Base-by-base conservation (phyloP, 2,888 invertebrate species). In the Autographa pulchrina region DNA sequence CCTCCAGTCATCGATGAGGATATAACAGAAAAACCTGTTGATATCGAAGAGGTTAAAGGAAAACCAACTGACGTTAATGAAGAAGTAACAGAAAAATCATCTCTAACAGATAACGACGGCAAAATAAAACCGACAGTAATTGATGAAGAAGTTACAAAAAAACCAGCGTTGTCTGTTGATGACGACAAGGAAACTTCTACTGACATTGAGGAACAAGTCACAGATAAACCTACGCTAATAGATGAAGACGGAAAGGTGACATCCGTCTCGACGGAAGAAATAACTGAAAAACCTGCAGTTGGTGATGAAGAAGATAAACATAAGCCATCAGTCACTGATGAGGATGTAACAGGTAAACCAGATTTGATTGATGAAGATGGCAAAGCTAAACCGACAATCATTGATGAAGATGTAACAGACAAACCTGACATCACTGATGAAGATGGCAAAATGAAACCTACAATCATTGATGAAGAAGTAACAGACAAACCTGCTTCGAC, bases 371-470 rank as follows among this genome's bases (percentile, higher is more conserved):
- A 54, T 38, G 65, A 63, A 5, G 64, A 62, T 18, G 20, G 1
- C 4, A 43, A 32, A 25, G 31, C 41, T n/a, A 62, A 18, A 20
- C 61, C 70, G 3, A 3, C 13, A 35, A 14, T 58, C n/a, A n/a
- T n/a, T 25, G 62, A 66, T 48, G 62, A 76, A 0, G 31, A 59
- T 48, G 25, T 25, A 9, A 62, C 58, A 48, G 68, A 20, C 0
- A 78, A 61, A 62, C 41, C 70, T 58, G 52, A 13, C 6, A 14
- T 38, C 20, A 38, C 31, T 6, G 74, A 65, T 16, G 54, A 56
- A 56, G 63, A 60, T 48, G 61, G 62, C 56, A 73, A 62, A 0
- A 63, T 61, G n/a, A 68, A 69, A n/a, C 75, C 79, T 48, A 43
- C 56, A 9, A 41, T 35, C 18, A 60, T n/a, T 18, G 65, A 76